A percentile compares a stretch with the other conserved stretches of the same genome.
These are phyloP conservation scores for Brachyhypopomus occidentalis DNA, from an alignment of 2,113 vertebrate species.

Conservation along the genomic window DNA sequence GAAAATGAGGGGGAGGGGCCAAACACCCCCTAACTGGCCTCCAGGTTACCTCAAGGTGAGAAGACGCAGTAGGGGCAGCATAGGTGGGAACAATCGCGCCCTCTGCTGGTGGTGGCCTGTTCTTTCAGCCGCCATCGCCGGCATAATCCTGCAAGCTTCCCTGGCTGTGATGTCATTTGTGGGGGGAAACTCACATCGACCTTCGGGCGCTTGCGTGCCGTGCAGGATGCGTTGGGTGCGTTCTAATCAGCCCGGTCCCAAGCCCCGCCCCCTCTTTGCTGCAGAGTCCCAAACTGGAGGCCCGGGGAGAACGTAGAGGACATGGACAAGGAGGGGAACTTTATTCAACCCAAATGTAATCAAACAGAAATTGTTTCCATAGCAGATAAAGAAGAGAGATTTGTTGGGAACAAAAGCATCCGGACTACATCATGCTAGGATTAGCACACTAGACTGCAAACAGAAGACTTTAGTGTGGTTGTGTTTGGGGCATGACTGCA, in stretches of 20 bases:
- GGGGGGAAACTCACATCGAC: neutral
- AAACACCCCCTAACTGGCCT: neutral
- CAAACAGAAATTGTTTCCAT: too few species aligned
- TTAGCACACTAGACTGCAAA: neutral
- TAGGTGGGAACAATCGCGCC: slow-evolving; percentile 7
- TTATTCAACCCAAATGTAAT: neutral
- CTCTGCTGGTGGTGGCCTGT: neutral
- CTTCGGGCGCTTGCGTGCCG: too few species aligned
- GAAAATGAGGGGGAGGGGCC: neutral
- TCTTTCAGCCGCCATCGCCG: neutral
- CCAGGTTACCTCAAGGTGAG: neutral
- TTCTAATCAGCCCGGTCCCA: slow-evolving; percentile 1
- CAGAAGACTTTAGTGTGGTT: neutral
- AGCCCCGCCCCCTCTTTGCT: neutral
- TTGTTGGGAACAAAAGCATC: neutral
- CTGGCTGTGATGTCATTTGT: neutral
- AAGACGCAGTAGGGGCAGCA: neutral
- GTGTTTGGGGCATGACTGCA: too few species aligned
- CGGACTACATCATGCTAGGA: neutral
- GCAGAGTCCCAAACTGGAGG: neutral
- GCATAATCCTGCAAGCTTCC: slow-evolving; percentile 4
- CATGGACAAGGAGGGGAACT: neutral
- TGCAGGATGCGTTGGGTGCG: too few species aligned
- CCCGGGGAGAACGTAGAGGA: neutral
- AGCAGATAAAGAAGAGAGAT: neutral